These are phyloP conservation scores for Parelbella ahira DNA, from an alignment of 2,888 invertebrate species.

Conservation along the genomic window DNA sequence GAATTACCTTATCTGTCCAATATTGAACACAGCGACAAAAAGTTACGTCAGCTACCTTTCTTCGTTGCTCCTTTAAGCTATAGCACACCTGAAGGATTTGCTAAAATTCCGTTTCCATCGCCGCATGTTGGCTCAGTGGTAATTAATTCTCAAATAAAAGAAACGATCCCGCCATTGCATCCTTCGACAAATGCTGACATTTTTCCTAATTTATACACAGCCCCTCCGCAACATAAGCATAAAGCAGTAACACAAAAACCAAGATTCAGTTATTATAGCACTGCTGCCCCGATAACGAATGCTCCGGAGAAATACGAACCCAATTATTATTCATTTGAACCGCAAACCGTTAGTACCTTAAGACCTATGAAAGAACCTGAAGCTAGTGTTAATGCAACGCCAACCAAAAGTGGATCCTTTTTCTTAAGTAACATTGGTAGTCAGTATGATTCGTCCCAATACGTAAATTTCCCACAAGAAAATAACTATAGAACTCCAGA, in stretches of 20 bases:
- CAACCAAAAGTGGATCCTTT: conserved; percentile 52
- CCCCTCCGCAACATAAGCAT: conserved; percentile 42
- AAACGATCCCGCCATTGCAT: conserved; percentile 37
- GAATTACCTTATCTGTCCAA: conserved; percentile 91
- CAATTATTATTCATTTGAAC: conserved; percentile 68
- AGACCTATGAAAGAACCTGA: conserved; percentile 46
- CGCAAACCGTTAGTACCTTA: conserved; percentile 59
- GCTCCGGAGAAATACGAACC: conserved; percentile 45
- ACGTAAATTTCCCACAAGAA: conserved; percentile 42
- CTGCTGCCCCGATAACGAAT: conserved; percentile 56
- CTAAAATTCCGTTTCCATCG: conserved; percentile 91
- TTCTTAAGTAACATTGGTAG: conserved; percentile 48
- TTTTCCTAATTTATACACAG: conserved; percentile 45
- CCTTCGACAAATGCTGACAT: conserved; percentile 37
- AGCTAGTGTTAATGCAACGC: conserved; percentile 31
- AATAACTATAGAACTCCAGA: conserved; percentile 28
- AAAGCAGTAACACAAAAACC: conserved; percentile 65
- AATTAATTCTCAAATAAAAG: conserved; percentile 79
- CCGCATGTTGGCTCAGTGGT: conserved; percentile 94
- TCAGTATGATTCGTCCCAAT: conserved; percentile 50
- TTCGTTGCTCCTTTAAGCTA: conserved; percentile 93
- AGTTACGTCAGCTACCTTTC: conserved; percentile 88
- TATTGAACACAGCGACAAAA: conserved; percentile 85
- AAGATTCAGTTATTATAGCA: conserved; percentile 63
- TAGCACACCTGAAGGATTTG: conserved; percentile 90